Percentiles rank a stretch among this genome's conserved stretches.
These are phyloP conservation scores for Hephaestus fuliginosus DNA, from an alignment of 2,797 vertebrate species.

Conservation along the genomic window DNA sequence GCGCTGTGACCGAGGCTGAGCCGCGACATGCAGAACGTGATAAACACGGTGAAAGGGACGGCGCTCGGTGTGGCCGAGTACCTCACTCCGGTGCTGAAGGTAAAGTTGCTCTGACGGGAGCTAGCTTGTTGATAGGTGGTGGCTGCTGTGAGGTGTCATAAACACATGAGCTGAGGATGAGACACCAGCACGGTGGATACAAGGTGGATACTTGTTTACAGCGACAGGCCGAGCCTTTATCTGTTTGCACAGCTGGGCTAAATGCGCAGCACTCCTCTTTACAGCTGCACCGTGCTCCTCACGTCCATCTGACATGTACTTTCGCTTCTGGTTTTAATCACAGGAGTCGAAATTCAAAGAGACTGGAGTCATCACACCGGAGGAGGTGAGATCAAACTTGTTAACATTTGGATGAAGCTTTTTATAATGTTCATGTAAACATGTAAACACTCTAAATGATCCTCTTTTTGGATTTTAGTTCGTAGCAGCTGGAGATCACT, in stretches of 20 bases:
- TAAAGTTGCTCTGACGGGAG: constrained; percentile 70
- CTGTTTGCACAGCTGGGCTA: too few species aligned
- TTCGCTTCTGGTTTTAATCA: constrained; percentile 7
- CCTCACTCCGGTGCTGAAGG: constrained; percentile 95
- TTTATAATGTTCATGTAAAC: rapidly evolving
- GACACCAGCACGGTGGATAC: too few species aligned
- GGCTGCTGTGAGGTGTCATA: constrained; percentile 1
- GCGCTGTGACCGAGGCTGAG: rapidly evolving
- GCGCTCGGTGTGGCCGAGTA: constrained; percentile 95
- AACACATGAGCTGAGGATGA: background rate
- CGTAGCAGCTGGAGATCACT: constrained; percentile 96
- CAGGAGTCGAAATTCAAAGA: constrained; percentile 99
- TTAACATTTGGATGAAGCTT: background rate
- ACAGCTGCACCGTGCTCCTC: background rate
- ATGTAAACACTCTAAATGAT: too few species aligned
- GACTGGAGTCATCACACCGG: constrained; percentile 98
- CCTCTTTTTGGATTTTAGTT: constrained; percentile 84
- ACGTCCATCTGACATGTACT: background rate
- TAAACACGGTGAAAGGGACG: constrained; percentile 95
- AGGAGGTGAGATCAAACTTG: constrained; percentile 89
- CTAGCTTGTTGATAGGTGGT: constrained; percentile 43
- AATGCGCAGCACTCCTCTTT: background rate
- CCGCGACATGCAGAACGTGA: constrained; percentile 92
- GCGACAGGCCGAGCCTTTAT: too few species aligned
- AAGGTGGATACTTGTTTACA: too few species aligned